Evolutionary conservation across 1,140 invertebrate species (phyloP), one percentile per base, ranked within the genome.

Genomic region (Bombus impatiens): DNA sequence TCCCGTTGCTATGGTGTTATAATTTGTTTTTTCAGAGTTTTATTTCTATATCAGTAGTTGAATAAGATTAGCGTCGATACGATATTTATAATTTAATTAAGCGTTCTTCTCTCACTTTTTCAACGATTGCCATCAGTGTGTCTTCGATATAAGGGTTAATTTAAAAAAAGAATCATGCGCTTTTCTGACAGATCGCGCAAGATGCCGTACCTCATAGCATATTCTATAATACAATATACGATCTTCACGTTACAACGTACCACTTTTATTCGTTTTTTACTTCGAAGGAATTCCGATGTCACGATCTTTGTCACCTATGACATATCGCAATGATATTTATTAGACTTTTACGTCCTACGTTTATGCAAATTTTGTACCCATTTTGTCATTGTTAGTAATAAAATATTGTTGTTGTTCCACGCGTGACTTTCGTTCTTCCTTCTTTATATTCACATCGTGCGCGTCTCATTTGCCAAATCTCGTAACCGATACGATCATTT

Each of bases 301-400:
- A 40, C 25, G n/a, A n/a, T 57, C 32, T 9, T 75, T 32, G 37
- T 65, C 62, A 86, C 72, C 75, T 70, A 22, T 67, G 32, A 77
- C 42, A 67, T 5, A 28, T 28, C 13, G 40, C 25, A 9, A 59
- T 12, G 42, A 40, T 81, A 85, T 79, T 77, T 77, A 68, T n/a
- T 47, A 59, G 15, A 6, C 79, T 70, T 76, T 6, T 47, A 47
- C 37, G 1, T 75, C 76, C 67, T 42, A 88, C 67, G 47, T 42
- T 28, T 35, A 42, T 35, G 28, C 37, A 47, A 71, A 87, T 86
- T 84, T 53, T 90, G 67, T 90, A 86, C n/a, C 57, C 47, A 35
- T 81, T 87, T 89, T 77, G 32, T 40, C 57, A 40, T 71, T 83
- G 68, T 86, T 78, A 68, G 68, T 47, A 88, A 90, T 90, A 88